Conservation (phyloP, 2,888 invertebrate genomes). For the Diaprepes abbreviatus region DNA sequence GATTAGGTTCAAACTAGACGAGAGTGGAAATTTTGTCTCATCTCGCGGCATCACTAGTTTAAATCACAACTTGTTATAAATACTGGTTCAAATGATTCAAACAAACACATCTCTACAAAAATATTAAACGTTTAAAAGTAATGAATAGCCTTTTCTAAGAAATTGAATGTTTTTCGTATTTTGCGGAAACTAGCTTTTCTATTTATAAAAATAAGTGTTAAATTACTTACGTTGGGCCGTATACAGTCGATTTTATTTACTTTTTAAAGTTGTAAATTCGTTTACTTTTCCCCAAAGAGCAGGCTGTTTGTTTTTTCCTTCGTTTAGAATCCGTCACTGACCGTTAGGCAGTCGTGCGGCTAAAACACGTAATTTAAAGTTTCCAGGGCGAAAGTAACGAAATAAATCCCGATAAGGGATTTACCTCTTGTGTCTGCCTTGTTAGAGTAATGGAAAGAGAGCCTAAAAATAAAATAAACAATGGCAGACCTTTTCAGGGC, state of each 20-base stretch:
- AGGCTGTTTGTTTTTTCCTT: slow-evolving; percentile 35
- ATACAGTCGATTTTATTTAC: slow-evolving; percentile 20
- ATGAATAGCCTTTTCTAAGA: no score
- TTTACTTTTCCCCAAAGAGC: slow-evolving; percentile 30
- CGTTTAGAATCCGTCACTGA: slow-evolving; percentile 44
- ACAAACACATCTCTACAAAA: no score
- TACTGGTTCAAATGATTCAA: no score
- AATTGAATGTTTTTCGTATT: no score
- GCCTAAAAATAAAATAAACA: slow-evolving; percentile 23
- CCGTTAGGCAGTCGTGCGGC: slow-evolving; percentile 49
- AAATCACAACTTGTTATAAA: no score
- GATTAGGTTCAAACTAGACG: no score
- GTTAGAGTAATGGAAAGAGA: slow-evolving; percentile 29
- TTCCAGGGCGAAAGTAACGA: slow-evolving; percentile 48
- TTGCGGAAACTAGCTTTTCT: no score
- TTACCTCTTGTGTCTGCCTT: slow-evolving; percentile 40
- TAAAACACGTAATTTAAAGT: slow-evolving; percentile 48
- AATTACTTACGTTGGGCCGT: neutral
- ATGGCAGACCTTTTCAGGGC: slow-evolving; percentile 4
- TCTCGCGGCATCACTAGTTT: no score
- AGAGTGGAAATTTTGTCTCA: no score
- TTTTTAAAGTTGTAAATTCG: slow-evolving; percentile 38
- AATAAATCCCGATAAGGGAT: slow-evolving; percentile 50
- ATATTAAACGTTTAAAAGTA: no score
- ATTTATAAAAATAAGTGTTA: neutral